These are phyloP conservation scores for Brachionus rubens DNA, from an alignment of 1,140 invertebrate species.

Conservation along the genomic window DNA sequence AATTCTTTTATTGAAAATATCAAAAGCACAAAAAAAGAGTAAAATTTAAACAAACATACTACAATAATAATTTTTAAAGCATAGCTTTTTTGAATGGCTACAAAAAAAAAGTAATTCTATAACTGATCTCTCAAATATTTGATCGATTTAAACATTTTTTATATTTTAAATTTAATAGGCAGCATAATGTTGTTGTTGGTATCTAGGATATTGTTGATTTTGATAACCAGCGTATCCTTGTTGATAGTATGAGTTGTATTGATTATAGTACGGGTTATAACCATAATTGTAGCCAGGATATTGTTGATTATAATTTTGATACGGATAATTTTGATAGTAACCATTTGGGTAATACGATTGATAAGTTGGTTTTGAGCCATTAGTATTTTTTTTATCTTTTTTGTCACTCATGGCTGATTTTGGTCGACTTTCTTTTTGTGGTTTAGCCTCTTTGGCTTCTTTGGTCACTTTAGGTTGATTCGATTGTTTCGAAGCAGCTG, in stretches of 20 bases:
- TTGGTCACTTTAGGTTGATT: neutral
- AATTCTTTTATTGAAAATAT: too few species aligned
- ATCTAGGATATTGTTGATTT: neutral
- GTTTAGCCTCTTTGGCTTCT: neutral
- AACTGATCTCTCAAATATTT: too few species aligned
- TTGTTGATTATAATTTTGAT: neutral
- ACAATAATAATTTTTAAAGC: too few species aligned
- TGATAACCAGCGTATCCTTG: neutral
- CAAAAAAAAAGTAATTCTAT: neutral
- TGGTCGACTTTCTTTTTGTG: neutral
- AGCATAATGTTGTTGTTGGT: too few species aligned
- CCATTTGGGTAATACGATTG: neutral
- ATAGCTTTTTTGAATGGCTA: neutral
- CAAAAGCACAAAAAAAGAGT: too few species aligned
- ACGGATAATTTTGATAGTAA: slow-evolving; percentile 9
- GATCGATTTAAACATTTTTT: too few species aligned
- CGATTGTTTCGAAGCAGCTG: neutral
- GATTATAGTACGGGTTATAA: slow-evolving; percentile 21
- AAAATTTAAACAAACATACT: too few species aligned
- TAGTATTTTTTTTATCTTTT: slow-evolving; percentile 9
- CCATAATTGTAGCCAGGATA: neutral
- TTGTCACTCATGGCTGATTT: slow-evolving; percentile 31
- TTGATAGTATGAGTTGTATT: slow-evolving; percentile 23
- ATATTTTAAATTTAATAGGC: neutral
- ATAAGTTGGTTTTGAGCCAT: neutral